Percentiles rank a stretch among this genome's conserved stretches.
Conservation (phyloP, 2,113 vertebrate genomes). For the Marmota flaviventris region DNA sequence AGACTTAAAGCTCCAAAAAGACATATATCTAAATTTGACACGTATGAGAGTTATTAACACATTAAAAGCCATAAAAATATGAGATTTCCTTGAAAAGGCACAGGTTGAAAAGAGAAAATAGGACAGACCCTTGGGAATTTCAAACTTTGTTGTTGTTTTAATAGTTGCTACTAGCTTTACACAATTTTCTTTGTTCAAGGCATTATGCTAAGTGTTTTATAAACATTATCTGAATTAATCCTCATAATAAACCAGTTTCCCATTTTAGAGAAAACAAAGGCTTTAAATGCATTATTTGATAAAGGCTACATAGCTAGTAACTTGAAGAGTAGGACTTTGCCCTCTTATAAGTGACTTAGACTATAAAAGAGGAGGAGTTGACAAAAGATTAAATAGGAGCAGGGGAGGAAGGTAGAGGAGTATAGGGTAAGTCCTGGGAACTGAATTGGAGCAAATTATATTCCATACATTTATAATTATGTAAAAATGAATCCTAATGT, state of each 20-base stretch:
- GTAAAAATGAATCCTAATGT: too few relatives aligned
- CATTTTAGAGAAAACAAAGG: constrained; percentile 18
- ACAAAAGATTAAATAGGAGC: background rate
- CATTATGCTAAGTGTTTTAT: background rate
- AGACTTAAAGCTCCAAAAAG: background rate
- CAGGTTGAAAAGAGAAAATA: background rate
- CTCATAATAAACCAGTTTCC: constrained; percentile 48
- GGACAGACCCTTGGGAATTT: background rate
- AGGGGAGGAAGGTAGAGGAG: too few relatives aligned
- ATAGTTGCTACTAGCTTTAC: constrained; percentile 27
- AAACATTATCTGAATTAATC: constrained; percentile 12
- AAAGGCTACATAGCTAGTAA: constrained; percentile 26
- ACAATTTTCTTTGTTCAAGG: background rate
- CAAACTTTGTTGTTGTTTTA: constrained; percentile 19
- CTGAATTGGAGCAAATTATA: too few relatives aligned
- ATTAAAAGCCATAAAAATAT: constrained; percentile 14
- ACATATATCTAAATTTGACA: background rate
- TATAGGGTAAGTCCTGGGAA: too few relatives aligned
- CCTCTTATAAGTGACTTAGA: constrained; percentile 11
- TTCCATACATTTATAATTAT: too few relatives aligned
- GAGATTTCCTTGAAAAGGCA: background rate
- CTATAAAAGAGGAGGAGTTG: background rate
- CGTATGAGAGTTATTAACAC: background rate
- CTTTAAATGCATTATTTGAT: background rate
- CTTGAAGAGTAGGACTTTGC: background rate